phyloP scores from a whole-genome alignment of 1,140 invertebrate species.

The Calliphora vicina region DNA sequence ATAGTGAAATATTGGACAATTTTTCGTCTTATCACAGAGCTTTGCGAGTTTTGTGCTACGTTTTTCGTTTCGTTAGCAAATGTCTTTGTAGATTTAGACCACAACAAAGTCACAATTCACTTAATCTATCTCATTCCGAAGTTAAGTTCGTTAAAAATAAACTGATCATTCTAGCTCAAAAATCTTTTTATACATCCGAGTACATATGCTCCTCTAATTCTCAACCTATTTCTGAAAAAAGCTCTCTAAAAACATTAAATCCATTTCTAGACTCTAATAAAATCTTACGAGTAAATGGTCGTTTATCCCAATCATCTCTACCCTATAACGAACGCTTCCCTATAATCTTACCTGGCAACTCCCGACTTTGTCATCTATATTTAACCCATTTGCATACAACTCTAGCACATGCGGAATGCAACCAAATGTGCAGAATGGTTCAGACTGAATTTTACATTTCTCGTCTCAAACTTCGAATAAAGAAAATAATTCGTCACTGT shows the following conservation, averaged over 20 bases:
- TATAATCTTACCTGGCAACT: background rate
- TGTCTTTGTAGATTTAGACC: too few species aligned
- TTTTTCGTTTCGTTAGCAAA: too few species aligned
- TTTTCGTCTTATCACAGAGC: background rate
- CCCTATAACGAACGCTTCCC: background rate
- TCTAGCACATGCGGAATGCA: background rate
- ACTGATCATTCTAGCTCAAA: too few species aligned
- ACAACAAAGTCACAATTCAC: too few species aligned
- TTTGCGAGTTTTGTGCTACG: background rate
- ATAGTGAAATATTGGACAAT: background rate
- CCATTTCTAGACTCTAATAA: background rate
- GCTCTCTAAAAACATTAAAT: background rate
- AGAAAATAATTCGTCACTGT: background rate
- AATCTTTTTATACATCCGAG: too few species aligned
- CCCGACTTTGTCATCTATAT: background rate
- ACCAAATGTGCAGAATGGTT: background rate
- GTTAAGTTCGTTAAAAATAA: too few species aligned
- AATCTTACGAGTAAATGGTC: background rate
- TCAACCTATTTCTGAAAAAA: background rate
- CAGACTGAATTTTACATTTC: too few species aligned
- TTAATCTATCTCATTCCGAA: too few species aligned
- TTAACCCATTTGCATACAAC: background rate
- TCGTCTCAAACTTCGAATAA: background rate
- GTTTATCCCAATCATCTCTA: background rate
- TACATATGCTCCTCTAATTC: background rate